A percentile compares a stretch with the other conserved stretches of the same genome.
Conservation (phyloP, 2,797 vertebrate genomes). For the Remorina albescens region DNA sequence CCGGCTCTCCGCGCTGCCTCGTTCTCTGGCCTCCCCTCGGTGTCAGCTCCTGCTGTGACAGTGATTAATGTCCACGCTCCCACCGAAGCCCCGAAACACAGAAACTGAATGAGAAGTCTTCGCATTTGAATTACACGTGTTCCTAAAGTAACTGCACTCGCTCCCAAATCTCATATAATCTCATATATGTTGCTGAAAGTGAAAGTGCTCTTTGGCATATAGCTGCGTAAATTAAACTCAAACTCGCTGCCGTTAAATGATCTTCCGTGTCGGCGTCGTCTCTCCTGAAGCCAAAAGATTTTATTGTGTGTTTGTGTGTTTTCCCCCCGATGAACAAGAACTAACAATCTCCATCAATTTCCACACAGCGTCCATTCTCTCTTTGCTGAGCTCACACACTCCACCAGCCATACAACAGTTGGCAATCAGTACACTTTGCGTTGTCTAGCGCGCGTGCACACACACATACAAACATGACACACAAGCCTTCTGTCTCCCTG, state of each 20-base stretch:
- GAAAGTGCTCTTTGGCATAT: too few species aligned
- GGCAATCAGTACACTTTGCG: constrained; percentile 18
- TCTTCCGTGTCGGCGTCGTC: not conserved
- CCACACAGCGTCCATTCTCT: constrained; percentile 22
- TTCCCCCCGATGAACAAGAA: constrained; percentile 31
- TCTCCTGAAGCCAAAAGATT: not conserved
- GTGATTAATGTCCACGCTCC: not conserved
- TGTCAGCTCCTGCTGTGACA: not conserved
- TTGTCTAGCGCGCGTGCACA: constrained; percentile 1
- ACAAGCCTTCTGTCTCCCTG: constrained; percentile 10
- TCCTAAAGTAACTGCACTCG: not conserved
- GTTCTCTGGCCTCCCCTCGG: not conserved
- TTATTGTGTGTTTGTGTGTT: constrained; percentile 36
- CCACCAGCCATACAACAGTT: constrained; percentile 28
- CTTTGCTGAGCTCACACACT: constrained; percentile 40
- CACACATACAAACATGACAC: not conserved
- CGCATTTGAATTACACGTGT: not conserved
- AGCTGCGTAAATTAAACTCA: constrained; percentile 5
- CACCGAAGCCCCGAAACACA: not conserved
- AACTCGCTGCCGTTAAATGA: constrained; percentile 15
- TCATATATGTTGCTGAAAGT: too few species aligned
- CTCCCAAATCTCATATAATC: not conserved
- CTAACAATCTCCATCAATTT: constrained; percentile 45
- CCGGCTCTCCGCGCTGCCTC: too few species aligned
- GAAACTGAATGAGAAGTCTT: not conserved